phyloP scores from a whole-genome alignment of 1,140 invertebrate species.

The Zeugodacus cucurbitae region DNA sequence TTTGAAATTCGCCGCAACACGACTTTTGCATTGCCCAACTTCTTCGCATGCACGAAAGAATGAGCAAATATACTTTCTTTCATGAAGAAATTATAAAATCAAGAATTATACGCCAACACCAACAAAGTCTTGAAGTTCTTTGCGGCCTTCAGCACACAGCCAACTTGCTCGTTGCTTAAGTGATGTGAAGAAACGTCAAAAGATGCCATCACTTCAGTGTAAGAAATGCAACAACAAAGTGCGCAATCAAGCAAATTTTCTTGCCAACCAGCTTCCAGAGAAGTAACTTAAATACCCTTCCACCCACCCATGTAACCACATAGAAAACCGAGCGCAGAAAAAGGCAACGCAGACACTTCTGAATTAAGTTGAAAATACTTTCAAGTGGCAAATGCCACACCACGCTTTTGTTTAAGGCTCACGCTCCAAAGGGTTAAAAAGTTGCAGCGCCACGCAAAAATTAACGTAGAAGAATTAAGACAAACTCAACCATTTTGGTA shows the following conservation, averaged over 20 bases:
- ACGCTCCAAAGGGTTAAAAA: conserved; percentile 18
- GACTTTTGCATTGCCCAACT: conserved; percentile 58
- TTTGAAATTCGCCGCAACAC: conserved; percentile 47
- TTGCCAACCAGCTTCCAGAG: not conserved
- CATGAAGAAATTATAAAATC: conserved; percentile 18
- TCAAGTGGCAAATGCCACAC: not conserved
- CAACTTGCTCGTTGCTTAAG: not conserved
- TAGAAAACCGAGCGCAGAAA: not conserved
- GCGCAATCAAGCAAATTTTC: not conserved
- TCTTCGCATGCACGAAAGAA: not conserved
- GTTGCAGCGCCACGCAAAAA: not conserved
- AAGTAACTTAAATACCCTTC: not conserved
- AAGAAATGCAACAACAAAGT: not conserved
- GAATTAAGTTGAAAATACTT: conserved; percentile 10
- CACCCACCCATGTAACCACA: not conserved
- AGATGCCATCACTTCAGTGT: not conserved
- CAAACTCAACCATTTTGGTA: not conserved
- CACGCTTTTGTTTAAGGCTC: not conserved
- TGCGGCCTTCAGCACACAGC: not conserved
- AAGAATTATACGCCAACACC: conserved; percentile 23
- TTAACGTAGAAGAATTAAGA: not conserved
- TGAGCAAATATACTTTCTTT: not conserved
- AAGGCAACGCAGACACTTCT: not conserved
- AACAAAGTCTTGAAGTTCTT: not conserved
- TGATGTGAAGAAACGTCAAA: not conserved